These are phyloP conservation scores for Chrysochloris asiatica DNA, from an alignment of 2,113 vertebrate genomes.

Conservation along the genomic window DNA sequence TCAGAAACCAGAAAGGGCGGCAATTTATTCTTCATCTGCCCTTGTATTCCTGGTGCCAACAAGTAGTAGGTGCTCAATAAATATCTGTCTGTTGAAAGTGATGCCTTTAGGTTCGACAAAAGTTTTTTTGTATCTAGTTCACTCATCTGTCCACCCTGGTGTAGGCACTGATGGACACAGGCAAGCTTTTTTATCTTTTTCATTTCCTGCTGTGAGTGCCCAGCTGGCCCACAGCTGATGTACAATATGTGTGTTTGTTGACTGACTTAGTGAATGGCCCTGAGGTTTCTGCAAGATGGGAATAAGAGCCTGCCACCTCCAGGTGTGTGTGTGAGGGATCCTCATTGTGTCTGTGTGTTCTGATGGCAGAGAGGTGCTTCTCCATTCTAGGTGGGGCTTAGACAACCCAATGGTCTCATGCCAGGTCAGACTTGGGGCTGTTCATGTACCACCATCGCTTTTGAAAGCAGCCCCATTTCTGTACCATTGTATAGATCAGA, in stretches of 20 bases:
- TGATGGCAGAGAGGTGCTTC: not conserved
- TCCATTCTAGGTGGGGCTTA: not conserved
- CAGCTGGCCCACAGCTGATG: not conserved
- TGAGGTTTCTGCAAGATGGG: not conserved
- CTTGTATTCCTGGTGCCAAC: not conserved
- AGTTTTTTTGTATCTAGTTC: not conserved
- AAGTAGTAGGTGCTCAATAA: not conserved
- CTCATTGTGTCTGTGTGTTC: not conserved
- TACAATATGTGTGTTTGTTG: not conserved
- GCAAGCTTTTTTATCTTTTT: not conserved
- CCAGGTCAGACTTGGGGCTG: not conserved
- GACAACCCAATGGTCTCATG: not conserved
- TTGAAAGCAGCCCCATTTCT: not conserved
- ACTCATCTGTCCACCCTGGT: not conserved
- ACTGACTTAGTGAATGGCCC: not conserved
- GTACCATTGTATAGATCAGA: not conserved
- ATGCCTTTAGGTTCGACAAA: not conserved
- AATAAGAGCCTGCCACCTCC: not conserved
- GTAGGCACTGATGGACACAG: not conserved
- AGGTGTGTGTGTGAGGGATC: not conserved
- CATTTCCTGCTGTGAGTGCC: not conserved
- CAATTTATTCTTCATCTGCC: not conserved
- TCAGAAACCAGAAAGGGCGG: not conserved
- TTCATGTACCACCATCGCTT: accelerated
- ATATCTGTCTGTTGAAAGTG: not conserved